Percentiles rank a stretch among this genome's conserved stretches.
Evolutionary conservation across 2,113 vertebrate genomes (phyloP).

Genomic region (Callopanchax toddi): DNA sequence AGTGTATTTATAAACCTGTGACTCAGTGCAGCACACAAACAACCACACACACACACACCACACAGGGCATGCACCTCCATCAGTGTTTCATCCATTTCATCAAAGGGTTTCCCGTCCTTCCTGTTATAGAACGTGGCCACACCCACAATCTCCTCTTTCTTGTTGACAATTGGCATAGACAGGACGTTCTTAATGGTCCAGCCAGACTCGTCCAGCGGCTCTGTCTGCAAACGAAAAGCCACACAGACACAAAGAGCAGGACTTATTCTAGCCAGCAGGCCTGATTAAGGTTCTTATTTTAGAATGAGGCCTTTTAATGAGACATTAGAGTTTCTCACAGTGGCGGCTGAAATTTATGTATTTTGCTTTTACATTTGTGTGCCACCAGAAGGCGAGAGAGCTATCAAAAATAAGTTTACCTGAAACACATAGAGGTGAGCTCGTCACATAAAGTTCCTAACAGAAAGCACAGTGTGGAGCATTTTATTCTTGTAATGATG

Average conservation of each 20-base stretch:
- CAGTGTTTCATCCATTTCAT: conserved; percentile 94
- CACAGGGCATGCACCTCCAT: conserved; percentile 87
- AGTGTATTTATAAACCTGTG: conserved; percentile 71
- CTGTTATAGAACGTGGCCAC: conserved; percentile 98
- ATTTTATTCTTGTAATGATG: no score
- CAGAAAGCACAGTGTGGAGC: no score
- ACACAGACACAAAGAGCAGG: not conserved
- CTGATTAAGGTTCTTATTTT: not conserved
- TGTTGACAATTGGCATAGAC: conserved; percentile 97
- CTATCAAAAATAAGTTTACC: no score
- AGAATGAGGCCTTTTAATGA: no score
- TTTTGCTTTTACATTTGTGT: no score
- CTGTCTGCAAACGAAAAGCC: conserved; percentile 79
- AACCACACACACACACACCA: conserved; percentile 36
- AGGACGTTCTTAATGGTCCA: conserved; percentile 94
- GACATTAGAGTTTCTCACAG: no score
- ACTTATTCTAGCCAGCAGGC: not conserved
- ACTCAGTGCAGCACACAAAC: conserved; percentile 44
- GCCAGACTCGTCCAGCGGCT: conserved; percentile 89
- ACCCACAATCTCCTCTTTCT: conserved; percentile 96
- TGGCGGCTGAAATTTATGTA: no score
- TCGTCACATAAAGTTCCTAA: no score
- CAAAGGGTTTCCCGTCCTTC: conserved; percentile 97
- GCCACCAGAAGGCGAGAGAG: no score
- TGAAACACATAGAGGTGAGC: no score